Percentiles rank a stretch among this genome's conserved stretches.
Conservation (phyloP, 2,888 invertebrate genomes). For the Aproaerema taeniolella region DNA sequence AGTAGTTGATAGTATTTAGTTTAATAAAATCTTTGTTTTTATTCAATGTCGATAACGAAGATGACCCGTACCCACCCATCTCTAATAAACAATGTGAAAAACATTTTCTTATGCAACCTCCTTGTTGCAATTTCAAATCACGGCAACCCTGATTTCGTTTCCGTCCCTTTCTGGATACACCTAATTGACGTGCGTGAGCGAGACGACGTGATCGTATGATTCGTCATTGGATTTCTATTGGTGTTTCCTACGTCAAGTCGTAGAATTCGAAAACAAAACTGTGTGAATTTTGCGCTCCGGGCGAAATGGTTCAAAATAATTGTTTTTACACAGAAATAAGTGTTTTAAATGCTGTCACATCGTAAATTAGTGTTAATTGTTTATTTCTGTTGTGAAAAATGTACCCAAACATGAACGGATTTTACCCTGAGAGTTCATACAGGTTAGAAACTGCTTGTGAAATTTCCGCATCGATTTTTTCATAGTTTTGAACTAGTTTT, state of each 20-base stretch:
- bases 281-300: constrained; percentile 27
- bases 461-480: constrained; percentile 2
- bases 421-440: constrained; percentile 61
- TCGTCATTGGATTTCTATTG: constrained; percentile 48
- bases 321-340: constrained; percentile 29
- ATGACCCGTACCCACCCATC: constrained; percentile 7
- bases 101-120: constrained; percentile 23
- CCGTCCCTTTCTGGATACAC: constrained; percentile 32
- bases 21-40: too few species aligned
- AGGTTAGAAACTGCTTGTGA: constrained; percentile 48
- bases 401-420: constrained; percentile 62
- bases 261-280: constrained; percentile 46
- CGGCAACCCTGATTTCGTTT: constrained; percentile 23
- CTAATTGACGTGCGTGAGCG: constrained; percentile 27
- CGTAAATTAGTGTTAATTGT: constrained; percentile 31
- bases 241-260: constrained; percentile 47
- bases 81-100: constrained; percentile 17
- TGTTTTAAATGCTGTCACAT: constrained; percentile 26
- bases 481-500: not conserved
- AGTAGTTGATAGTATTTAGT: too few species aligned
- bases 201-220: constrained; percentile 63
- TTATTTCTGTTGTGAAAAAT: constrained; percentile 38
- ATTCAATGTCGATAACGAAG: constrained; percentile 6
- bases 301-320: constrained; percentile 42
- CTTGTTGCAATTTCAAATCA: constrained; percentile 16